A percentile compares a stretch with the other conserved stretches of the same genome.
Conservation (phyloP, 2,888 invertebrate species). For the Plagiodera versicolora region DNA sequence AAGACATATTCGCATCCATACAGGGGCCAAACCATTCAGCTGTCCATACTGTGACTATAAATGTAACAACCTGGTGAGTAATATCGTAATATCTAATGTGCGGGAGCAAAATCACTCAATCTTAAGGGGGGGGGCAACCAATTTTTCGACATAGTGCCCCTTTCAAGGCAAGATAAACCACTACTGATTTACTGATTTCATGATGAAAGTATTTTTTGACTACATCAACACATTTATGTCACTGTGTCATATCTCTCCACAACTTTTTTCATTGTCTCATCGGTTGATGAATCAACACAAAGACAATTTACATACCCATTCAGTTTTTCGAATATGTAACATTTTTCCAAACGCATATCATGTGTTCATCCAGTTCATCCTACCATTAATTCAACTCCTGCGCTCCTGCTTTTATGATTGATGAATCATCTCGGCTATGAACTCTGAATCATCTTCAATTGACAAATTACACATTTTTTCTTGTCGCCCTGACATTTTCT, state of each 20-base stretch:
- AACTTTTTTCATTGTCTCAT: too few relatives aligned
- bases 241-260: too few relatives aligned
- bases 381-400: neutral
- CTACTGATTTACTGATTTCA: too few relatives aligned
- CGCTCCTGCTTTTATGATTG: neutral
- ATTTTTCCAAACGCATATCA: neutral
- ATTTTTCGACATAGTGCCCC: too few relatives aligned
- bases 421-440: neutral
- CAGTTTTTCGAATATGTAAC: too few relatives aligned
- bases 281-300: neutral
- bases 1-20: constrained; percentile 78
- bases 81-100: too few relatives aligned
- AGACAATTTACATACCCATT: neutral
- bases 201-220: too few relatives aligned
- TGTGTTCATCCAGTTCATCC: neutral
- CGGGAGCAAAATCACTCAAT: too few relatives aligned
- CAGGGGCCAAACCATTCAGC: constrained; percentile 78
- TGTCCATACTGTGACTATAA: constrained; percentile 83
- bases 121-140: too few relatives aligned
- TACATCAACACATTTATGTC: too few relatives aligned
- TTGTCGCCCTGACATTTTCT: neutral
- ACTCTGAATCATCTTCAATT: neutral
- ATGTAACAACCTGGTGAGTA: constrained; percentile 74
- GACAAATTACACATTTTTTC: constrained; percentile 3
- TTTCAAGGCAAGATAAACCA: too few relatives aligned